phyloP scores from a whole-genome alignment of 2,113 vertebrate genomes.

The Atrichornis clamosus region DNA sequence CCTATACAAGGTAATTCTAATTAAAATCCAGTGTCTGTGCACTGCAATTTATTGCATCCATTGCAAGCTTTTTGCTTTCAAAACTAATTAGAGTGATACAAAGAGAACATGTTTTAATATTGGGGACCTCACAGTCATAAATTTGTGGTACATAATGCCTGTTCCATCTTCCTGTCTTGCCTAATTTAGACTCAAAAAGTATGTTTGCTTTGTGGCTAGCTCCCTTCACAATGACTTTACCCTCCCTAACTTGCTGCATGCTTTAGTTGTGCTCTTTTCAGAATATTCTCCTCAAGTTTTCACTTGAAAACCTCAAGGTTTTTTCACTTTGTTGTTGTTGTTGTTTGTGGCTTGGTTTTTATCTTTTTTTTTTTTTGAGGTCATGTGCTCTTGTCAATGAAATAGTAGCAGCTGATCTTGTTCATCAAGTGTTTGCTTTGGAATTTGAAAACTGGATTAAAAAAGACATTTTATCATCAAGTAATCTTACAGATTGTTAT shows the following conservation, averaged over 20 bases:
- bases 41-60: neutral
- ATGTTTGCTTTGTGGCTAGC: neutral
- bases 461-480: neutral
- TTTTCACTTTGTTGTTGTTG: neutral
- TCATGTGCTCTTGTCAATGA: neutral
- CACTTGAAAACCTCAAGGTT: too few species aligned
- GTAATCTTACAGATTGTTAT: neutral
- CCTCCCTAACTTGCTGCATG: neutral
- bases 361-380: neutral
- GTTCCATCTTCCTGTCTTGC: neutral
- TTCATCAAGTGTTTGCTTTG: neutral
- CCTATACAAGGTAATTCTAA: neutral
- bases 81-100: neutral
- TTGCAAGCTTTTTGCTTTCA: neutral
- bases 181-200: neutral
- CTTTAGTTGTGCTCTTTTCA: neutral
- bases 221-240: neutral
- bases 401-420: neutral
- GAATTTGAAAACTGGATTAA: neutral
- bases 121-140: neutral
- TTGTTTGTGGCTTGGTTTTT: neutral
- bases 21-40: neutral
- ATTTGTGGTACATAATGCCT: neutral
- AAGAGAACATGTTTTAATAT: neutral
- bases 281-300: neutral